Percentiles rank a stretch among this genome's conserved stretches.
These are phyloP conservation scores for Philopotamus ludificatus DNA, from an alignment of 1,140 invertebrate species.

Conservation along the genomic window DNA sequence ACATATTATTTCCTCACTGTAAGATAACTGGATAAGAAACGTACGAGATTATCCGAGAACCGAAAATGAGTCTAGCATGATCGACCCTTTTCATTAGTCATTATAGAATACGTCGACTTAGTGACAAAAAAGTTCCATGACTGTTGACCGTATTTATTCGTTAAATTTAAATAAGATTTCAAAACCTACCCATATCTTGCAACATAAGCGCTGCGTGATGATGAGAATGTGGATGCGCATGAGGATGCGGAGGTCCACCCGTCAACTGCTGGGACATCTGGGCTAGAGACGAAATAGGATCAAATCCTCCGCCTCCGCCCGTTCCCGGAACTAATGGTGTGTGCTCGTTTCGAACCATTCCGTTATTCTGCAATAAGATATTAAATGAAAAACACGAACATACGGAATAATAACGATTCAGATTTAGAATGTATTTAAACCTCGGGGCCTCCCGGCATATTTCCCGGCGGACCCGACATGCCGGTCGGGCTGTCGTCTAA, in stretches of 20 bases:
- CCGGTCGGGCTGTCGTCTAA: constrained; percentile 37
- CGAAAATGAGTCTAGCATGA: no score
- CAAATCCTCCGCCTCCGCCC: constrained; percentile 68
- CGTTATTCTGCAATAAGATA: constrained; percentile 17
- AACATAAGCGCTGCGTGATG: constrained; percentile 37
- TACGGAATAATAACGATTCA: background rate
- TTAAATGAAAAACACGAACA: background rate
- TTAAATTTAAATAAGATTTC: no score
- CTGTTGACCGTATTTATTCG: no score
- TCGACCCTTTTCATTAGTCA: no score
- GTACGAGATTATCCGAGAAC: no score
- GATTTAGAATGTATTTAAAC: background rate
- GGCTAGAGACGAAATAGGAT: constrained; percentile 89
- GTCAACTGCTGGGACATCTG: constrained; percentile 92
- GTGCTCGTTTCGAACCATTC: constrained; percentile 47
- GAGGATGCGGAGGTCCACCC: constrained; percentile 35
- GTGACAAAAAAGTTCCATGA: no score
- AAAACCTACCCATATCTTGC: constrained; percentile 38
- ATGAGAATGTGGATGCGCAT: constrained; percentile 29
- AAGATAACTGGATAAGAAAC: no score
- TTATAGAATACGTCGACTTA: no score
- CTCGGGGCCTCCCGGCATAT: constrained; percentile 31
- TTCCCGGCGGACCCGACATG: constrained; percentile 13
- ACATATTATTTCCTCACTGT: no score
- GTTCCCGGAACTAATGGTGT: constrained; percentile 49